Evolutionary conservation across 2,888 invertebrate species (phyloP).

Genomic region (Limnephilus auricula): DNA sequence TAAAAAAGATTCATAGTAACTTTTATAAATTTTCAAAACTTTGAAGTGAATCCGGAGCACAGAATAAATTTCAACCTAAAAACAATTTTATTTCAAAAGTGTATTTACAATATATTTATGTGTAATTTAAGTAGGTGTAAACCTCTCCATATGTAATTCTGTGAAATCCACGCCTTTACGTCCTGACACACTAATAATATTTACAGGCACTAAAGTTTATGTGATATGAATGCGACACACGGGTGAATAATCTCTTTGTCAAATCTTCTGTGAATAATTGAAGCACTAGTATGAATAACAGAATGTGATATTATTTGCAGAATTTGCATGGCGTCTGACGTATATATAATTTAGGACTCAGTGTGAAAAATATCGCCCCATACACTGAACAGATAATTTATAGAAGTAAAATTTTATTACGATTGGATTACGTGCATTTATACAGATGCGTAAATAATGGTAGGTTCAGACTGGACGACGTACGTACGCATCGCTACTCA

Average conservation of each 20-base stretch:
- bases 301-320: neutral
- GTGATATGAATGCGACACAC: neutral
- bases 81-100: too few species aligned
- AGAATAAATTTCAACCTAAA: too few species aligned
- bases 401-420: neutral
- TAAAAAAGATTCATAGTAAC: too few species aligned
- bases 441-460: too few species aligned
- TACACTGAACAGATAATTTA: neutral
- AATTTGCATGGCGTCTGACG: neutral
- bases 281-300: neutral
- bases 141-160: neutral
- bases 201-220: neutral
- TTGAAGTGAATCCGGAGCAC: too few species aligned
- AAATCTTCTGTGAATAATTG: neutral
- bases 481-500: too few species aligned
- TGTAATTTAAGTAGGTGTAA: too few species aligned
- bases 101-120: too few species aligned
- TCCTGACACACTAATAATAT: neutral
- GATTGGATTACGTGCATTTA: too few species aligned
- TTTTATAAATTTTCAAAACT: too few species aligned
- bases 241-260: neutral
- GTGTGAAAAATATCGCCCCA: neutral
- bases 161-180: neutral
- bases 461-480: too few species aligned
- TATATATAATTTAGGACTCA: neutral